These are phyloP conservation scores for Drosophila nr. perissopoda DNA, from an alignment of 2,888 invertebrate species.

Conservation along the genomic window DNA sequence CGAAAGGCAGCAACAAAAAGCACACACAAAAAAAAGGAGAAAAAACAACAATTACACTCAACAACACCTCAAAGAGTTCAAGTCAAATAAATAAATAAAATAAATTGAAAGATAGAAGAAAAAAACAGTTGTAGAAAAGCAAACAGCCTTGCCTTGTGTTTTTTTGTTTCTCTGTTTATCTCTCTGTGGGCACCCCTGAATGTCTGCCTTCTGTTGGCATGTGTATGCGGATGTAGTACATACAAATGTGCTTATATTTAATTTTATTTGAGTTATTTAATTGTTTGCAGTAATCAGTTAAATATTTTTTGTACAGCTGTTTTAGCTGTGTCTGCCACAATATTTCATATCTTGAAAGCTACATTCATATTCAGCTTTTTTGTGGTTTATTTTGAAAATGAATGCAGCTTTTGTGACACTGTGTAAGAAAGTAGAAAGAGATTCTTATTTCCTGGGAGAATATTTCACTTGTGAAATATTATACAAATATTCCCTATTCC, in stretches of 20 bases:
- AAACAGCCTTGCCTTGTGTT: slow-evolving; percentile 36
- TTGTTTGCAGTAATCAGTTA: neutral
- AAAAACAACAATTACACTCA: slow-evolving; percentile 18
- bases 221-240: neutral
- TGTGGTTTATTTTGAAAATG: neutral
- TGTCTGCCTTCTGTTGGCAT: neutral
- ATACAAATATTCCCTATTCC: neutral
- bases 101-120: slow-evolving; percentile 20
- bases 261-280: slow-evolving; percentile 13
- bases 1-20: slow-evolving; percentile 41
- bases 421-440: neutral
- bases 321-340: neutral
- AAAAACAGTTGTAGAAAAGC: slow-evolving; percentile 26
- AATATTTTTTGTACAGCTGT: neutral
- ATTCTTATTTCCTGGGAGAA: neutral
- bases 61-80: slow-evolving; percentile 39
- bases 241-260: slow-evolving; percentile 1
- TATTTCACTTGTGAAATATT: neutral
- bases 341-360: neutral
- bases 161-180: slow-evolving; percentile 2
- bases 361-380: neutral
- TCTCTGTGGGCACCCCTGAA: neutral
- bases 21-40: slow-evolving; percentile 4
- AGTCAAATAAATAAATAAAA: slow-evolving; percentile 40
- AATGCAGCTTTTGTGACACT: neutral